Evolutionary conservation across 2,113 vertebrate genomes (phyloP).

Genomic region (Mugil cephalus): DNA sequence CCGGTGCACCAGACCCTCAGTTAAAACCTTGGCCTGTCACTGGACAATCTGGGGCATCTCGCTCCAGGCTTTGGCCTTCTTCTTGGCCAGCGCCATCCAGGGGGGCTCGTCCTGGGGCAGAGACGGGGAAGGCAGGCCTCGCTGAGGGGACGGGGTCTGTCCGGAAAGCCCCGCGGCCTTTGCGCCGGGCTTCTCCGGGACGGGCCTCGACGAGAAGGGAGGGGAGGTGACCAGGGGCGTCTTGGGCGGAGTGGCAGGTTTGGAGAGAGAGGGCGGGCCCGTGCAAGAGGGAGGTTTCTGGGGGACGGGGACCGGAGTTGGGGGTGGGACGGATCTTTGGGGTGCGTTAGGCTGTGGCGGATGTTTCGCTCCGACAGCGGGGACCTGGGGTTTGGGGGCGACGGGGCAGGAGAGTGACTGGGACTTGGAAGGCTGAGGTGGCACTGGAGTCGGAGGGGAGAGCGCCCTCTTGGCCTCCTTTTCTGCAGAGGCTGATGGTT

Average conservation of each 20-base stretch:
- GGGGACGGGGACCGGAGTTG: conserved; percentile 18
- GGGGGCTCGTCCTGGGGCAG: conserved; percentile 85
- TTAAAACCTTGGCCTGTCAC: conserved; percentile 55
- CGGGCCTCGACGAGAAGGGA: conserved; percentile 26
- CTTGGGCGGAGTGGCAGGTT: conserved; percentile 31
- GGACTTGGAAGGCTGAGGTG: conserved; percentile 57
- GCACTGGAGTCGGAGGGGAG: conserved; percentile 66
- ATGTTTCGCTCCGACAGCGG: conserved; percentile 50
- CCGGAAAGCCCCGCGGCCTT: conserved; percentile 28
- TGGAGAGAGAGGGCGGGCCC: conserved; percentile 16
- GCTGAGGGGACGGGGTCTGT: conserved; percentile 26
- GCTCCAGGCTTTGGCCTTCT: conserved; percentile 96
- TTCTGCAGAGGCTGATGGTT: conserved; percentile 53
- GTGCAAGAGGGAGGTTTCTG: conserved; percentile 27
- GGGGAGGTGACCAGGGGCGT: conserved; percentile 14
- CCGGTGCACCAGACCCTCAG: not conserved
- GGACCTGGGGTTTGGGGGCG: conserved; percentile 51
- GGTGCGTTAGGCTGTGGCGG: conserved; percentile 51
- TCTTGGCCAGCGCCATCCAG: conserved; percentile 94
- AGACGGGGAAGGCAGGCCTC: conserved; percentile 52
- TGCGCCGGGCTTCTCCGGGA: conserved; percentile 27
- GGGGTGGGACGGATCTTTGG: conserved; percentile 58
- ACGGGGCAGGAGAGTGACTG: conserved; percentile 38
- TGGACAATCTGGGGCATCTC: conserved; percentile 90
- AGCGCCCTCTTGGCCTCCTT: conserved; percentile 63